phyloP scores from a whole-genome alignment of 2,797 vertebrate genomes.

The Myoxocephalus aenaeus region DNA sequence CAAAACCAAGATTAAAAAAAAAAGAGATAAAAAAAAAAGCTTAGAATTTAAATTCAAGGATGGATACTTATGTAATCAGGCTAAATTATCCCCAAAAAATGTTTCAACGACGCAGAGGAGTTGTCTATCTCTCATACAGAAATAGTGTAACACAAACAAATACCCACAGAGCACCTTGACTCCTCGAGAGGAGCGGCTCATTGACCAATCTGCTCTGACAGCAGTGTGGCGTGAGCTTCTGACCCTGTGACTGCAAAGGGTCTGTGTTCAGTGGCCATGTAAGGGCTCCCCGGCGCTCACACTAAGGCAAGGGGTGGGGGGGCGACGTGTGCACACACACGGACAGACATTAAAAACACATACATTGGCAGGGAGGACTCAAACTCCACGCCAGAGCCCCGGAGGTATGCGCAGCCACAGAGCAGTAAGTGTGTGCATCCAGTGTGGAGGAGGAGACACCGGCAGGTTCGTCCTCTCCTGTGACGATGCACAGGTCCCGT shows the following conservation, averaged over 20 bases:
- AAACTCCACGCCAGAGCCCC: conserved; percentile 52
- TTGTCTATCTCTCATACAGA: conserved; percentile 12
- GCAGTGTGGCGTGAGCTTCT: conserved; percentile 77
- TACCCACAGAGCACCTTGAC: conserved; percentile 60
- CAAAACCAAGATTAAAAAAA: background rate
- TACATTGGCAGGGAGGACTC: conserved; percentile 27
- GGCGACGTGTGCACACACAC: conserved; percentile 42
- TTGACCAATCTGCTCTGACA: conserved; percentile 81
- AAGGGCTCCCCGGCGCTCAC: conserved; percentile 76
- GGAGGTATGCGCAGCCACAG: conserved; percentile 72
- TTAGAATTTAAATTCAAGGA: background rate
- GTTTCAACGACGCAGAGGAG: conserved; percentile 36
- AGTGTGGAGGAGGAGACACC: conserved; percentile 63
- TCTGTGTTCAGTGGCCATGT: conserved; percentile 81
- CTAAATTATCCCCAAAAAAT: background rate
- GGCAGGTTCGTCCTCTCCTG: conserved; percentile 61
- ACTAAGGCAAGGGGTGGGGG: conserved; percentile 45
- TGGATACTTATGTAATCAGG: conserved; percentile 6
- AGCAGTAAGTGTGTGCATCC: conserved; percentile 69
- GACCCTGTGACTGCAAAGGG: conserved; percentile 79
- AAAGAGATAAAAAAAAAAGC: background rate
- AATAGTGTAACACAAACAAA: conserved; percentile 28
- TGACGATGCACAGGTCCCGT: conserved; percentile 45
- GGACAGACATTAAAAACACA: conserved; percentile 10
- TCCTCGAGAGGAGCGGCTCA: conserved; percentile 69